Conservation (phyloP, 2,113 vertebrate species). For the Hippopotamus amphibius region DNA sequence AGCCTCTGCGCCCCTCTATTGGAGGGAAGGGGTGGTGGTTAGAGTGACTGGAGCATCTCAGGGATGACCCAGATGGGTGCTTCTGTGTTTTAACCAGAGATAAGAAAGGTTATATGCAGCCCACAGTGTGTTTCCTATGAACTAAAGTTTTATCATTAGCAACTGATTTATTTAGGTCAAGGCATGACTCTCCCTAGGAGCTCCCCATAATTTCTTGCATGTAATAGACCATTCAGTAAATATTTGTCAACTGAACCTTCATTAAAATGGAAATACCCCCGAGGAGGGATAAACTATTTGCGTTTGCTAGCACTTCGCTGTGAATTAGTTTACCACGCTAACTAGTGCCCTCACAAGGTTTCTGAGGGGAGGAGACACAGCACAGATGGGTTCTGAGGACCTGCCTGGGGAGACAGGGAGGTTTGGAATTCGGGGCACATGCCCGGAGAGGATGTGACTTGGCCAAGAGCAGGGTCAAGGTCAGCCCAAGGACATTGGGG, state of each 20-base stretch:
- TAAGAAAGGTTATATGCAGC: neutral
- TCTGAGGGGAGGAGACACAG: neutral
- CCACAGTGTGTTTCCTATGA: neutral
- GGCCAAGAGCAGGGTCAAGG: neutral
- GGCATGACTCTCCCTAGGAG: slow-evolving; percentile 33
- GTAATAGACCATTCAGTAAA: slow-evolving; percentile 73
- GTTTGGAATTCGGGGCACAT: neutral
- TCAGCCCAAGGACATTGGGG: neutral
- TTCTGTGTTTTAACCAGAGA: neutral
- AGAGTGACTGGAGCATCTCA: no score
- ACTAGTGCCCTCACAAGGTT: slow-evolving; percentile 54
- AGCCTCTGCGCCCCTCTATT: neutral
- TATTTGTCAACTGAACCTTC: slow-evolving; percentile 66
- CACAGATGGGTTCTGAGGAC: neutral
- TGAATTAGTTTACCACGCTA: slow-evolving; percentile 44
- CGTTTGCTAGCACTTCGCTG: slow-evolving; percentile 52
- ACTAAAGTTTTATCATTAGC: neutral
- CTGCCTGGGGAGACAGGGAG: fast-evolving
- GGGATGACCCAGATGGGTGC: fast-evolving
- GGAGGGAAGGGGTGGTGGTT: no score
- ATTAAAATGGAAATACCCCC: slow-evolving; percentile 64
- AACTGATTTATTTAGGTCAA: slow-evolving; percentile 62
- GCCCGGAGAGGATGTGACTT: neutral
- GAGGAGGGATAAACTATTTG: slow-evolving; percentile 50
- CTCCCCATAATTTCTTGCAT: slow-evolving; percentile 53